A percentile compares a stretch with the other conserved stretches of the same genome.
Evolutionary conservation across 2,888 invertebrate species (phyloP).

Genomic region (Rhagonycha lutea): DNA sequence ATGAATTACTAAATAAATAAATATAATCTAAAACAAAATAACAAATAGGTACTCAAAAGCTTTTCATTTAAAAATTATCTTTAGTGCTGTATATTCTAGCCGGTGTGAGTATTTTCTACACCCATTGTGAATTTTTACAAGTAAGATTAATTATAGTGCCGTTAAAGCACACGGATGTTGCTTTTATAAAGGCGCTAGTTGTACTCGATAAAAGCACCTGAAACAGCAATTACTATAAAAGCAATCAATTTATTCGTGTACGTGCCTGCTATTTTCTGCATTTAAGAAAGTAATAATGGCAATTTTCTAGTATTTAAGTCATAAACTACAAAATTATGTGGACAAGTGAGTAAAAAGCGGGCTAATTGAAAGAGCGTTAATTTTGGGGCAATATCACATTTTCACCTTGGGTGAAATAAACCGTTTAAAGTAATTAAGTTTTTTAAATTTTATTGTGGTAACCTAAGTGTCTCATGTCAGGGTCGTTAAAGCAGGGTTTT

Average conservation of each 20-base stretch:
- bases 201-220: not conserved
- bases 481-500: not conserved
- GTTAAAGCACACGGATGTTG: not conserved
- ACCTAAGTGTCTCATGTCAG: not conserved
- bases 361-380: not conserved
- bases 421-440: not conserved
- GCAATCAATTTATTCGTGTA: not conserved
- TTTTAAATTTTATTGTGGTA: not conserved
- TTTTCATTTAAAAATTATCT: no score
- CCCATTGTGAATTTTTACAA: not conserved
- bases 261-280: not conserved
- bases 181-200: not conserved
- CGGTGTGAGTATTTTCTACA: no score
- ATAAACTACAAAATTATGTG: not conserved
- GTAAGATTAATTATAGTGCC: not conserved
- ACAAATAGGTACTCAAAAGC: no score
- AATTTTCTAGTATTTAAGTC: constrained; percentile 5
- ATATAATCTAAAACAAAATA: no score
- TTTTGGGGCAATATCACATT: not conserved
- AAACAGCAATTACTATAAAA: constrained; percentile 9
- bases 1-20: no score
- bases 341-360: not conserved
- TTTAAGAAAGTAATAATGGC: constrained; percentile 9
- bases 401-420: not conserved
- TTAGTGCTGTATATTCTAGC: no score